Evolutionary conservation across 2,888 invertebrate species (phyloP).

Genomic region (Dicroscelio sp.): DNA sequence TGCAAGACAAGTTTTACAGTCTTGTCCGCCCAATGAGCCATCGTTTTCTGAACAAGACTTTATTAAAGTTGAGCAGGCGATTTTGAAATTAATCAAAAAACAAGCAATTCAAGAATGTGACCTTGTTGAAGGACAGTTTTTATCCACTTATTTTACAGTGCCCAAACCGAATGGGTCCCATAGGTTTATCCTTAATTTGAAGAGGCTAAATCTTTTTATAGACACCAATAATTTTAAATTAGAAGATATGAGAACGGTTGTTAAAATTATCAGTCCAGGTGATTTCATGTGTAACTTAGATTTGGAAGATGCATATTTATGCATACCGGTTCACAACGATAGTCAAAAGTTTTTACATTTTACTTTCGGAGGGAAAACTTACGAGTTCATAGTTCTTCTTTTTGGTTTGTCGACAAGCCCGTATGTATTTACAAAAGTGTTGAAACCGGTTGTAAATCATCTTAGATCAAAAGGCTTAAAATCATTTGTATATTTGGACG

Average conservation of each 20-base stretch:
- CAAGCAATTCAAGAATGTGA: too few species aligned
- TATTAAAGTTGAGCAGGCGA: too few species aligned
- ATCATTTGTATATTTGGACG: conserved; percentile 48
- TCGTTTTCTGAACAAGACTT: too few species aligned
- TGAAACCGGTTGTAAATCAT: conserved; percentile 32
- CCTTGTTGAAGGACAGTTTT: too few species aligned
- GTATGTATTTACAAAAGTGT: conserved; percentile 84
- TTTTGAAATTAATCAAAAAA: too few species aligned
- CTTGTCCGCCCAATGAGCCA: too few species aligned
- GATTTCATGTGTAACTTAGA: conserved; percentile 75
- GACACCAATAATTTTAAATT: conserved; percentile 73
- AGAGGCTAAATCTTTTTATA: too few species aligned
- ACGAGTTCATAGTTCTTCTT: conserved; percentile 83
- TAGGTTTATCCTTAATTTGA: too few species aligned
- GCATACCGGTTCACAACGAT: conserved; percentile 74
- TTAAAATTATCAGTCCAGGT: conserved; percentile 38
- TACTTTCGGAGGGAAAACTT: conserved; percentile 70
- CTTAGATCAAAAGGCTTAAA: background rate
- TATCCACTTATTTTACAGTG: too few species aligned
- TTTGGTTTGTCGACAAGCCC: conserved; percentile 84
- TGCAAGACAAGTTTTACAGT: too few species aligned
- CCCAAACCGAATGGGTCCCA: too few species aligned
- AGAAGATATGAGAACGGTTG: conserved; percentile 68
- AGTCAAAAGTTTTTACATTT: conserved; percentile 83
- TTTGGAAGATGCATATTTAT: conserved; percentile 73